These are phyloP conservation scores for Sinocyclocheilus rhinocerous DNA, from an alignment of 2,113 vertebrate genomes.

Conservation along the genomic window DNA sequence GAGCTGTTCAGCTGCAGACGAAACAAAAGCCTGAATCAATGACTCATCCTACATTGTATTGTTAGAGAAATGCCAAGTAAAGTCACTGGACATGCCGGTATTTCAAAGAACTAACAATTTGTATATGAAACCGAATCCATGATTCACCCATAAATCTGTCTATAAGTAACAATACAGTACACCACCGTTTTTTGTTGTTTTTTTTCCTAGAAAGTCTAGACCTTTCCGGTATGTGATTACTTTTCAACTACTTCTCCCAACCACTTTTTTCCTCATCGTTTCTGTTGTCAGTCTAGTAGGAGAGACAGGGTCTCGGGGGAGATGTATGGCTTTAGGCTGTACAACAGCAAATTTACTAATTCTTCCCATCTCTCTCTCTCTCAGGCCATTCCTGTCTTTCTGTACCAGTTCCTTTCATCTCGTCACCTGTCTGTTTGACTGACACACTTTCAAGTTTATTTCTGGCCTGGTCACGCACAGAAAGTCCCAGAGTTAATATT, in stretches of 20 bases:
- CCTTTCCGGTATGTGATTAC: constrained; percentile 34
- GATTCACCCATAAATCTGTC: not conserved
- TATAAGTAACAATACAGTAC: not conserved
- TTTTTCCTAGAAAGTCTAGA: not conserved
- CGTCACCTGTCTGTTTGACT: constrained; percentile 44
- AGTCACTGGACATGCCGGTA: not conserved
- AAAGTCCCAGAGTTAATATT: constrained; percentile 1
- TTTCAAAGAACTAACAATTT: not conserved
- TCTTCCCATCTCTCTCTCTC: constrained; percentile 57
- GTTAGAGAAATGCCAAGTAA: not conserved
- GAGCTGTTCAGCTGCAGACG: not conserved
- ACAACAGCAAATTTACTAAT: constrained; percentile 65
- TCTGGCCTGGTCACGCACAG: constrained; percentile 19
- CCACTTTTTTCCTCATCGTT: constrained; percentile 52
- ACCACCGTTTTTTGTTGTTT: not conserved
- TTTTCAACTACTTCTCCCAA: constrained; percentile 36
- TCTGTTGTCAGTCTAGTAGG: constrained; percentile 63
- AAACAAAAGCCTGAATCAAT: not conserved
- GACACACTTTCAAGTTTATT: constrained; percentile 36
- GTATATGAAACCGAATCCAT: not conserved
- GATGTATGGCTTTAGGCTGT: constrained; percentile 77
- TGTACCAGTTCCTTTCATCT: constrained; percentile 39
- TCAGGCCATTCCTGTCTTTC: constrained; percentile 51
- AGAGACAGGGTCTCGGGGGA: constrained; percentile 66
- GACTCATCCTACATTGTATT: not conserved